Percentiles rank a stretch among this genome's conserved stretches.
These are phyloP conservation scores for Halisarca cf. caerulea DNA, from an alignment of 37 sponge, comb jelly and placozoan species.

Conservation along the genomic window DNA sequence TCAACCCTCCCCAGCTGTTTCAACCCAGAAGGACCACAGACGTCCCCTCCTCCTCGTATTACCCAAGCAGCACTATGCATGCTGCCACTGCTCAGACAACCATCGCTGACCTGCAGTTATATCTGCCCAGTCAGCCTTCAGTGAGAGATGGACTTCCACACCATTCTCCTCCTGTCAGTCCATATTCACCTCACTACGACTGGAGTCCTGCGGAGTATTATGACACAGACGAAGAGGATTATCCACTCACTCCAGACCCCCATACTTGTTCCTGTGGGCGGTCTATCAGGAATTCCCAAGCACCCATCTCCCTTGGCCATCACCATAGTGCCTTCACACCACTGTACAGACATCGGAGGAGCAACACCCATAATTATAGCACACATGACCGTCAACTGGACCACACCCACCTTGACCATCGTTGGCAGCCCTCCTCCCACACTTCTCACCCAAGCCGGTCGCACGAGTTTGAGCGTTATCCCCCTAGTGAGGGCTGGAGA, in stretches of 20 bases:
- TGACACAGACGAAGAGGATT: neutral
- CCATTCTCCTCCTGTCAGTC: neutral
- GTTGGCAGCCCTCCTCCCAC: too few species aligned
- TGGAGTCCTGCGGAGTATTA: conserved; percentile 5
- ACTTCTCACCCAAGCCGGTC: neutral
- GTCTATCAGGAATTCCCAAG: neutral
- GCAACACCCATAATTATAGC: too few species aligned
- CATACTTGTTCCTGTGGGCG: conserved; percentile 7
- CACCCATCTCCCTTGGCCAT: neutral
- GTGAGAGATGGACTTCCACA: neutral
- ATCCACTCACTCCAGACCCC: neutral
- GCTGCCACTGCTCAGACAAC: neutral
- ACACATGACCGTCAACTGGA: too few species aligned
- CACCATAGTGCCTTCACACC: conserved; percentile 3
- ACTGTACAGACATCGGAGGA: too few species aligned
- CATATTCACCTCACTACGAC: neutral
- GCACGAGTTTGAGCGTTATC: neutral
- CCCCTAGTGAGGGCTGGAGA: neutral
- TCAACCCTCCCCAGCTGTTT: neutral
- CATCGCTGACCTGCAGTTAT: neutral
- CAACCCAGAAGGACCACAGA: neutral
- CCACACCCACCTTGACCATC: too few species aligned
- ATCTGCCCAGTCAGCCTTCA: neutral
- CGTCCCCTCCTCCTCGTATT: neutral
- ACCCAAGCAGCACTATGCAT: neutral